A percentile compares a stretch with the other conserved stretches of the same genome.
Conservation (phyloP, 2,113 vertebrate genomes). For the zebrafish (Danio rerio) region DNA sequence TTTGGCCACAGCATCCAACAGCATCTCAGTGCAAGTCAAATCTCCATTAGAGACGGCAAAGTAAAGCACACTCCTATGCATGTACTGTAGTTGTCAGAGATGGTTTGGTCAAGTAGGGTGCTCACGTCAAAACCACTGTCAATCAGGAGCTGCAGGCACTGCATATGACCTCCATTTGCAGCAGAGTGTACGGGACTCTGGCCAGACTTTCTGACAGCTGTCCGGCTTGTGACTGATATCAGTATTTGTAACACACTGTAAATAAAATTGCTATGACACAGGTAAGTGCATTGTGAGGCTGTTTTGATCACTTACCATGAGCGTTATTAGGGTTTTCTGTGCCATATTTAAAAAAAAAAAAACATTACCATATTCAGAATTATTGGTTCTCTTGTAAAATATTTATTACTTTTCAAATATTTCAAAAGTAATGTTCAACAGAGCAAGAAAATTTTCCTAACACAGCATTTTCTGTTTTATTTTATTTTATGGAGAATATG, state of each 20-base stretch:
- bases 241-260: slow-evolving; percentile 82
- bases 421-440: too few species aligned
- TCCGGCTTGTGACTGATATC: slow-evolving; percentile 80
- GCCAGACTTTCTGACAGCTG: slow-evolving; percentile 79
- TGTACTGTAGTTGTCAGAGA: slow-evolving; percentile 80
- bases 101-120: slow-evolving; percentile 72
- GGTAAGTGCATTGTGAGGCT: not conserved
- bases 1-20: slow-evolving; percentile 80
- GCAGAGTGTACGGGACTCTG: slow-evolving; percentile 84
- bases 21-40: slow-evolving; percentile 75
- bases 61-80: slow-evolving; percentile 80
- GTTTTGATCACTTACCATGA: not conserved
- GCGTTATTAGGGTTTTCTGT: too few species aligned
- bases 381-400: too few species aligned
- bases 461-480: too few species aligned
- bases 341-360: too few species aligned
- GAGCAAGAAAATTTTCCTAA: too few species aligned
- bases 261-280: not conserved
- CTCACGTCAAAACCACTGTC: slow-evolving; percentile 83
- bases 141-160: slow-evolving; percentile 83
- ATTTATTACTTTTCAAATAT: too few species aligned
- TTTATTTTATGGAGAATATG: too few species aligned
- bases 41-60: slow-evolving; percentile 85
- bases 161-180: slow-evolving; percentile 79
- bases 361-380: too few species aligned